Percentiles rank a stretch among this genome's conserved stretches.
Evolutionary conservation across 1,140 invertebrate species (phyloP).

Genomic region (Drosophila guanche): DNA sequence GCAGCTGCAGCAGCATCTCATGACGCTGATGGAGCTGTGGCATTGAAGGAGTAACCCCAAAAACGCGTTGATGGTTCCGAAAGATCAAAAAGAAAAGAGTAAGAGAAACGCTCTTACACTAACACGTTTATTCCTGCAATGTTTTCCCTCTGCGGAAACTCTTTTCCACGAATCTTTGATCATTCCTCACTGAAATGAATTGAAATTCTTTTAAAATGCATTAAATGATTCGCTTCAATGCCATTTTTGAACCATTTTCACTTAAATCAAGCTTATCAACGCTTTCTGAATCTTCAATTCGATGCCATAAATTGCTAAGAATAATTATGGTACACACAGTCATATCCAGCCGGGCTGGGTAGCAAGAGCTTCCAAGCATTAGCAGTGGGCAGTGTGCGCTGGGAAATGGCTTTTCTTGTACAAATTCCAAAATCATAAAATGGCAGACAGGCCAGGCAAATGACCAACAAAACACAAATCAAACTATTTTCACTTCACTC

Average conservation of each 20-base stretch:
- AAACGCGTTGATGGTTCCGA: no score
- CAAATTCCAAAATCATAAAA: slow-evolving; percentile 15
- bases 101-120: neutral
- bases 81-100: slow-evolving; percentile 1
- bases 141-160: no score
- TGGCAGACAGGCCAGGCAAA: slow-evolving; percentile 5
- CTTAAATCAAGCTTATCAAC: slow-evolving; percentile 7
- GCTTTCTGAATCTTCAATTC: neutral
- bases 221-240: no score
- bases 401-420: slow-evolving; percentile 3
- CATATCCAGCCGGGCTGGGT: no score
- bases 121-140: no score
- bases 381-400: no score
- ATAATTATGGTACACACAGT: no score
- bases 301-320: no score
- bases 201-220: no score
- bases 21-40: slow-evolving; percentile 9
- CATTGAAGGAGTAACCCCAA: neutral
- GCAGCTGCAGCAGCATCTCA: neutral
- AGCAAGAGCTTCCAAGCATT: neutral
- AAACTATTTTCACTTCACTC: slow-evolving; percentile 12
- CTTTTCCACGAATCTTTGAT: neutral
- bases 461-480: slow-evolving; percentile 15
- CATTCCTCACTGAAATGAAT: no score
- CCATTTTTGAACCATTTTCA: no score